These are phyloP conservation scores for Allacma fusca DNA, from an alignment of 2,888 invertebrate genomes.

Conservation along the genomic window DNA sequence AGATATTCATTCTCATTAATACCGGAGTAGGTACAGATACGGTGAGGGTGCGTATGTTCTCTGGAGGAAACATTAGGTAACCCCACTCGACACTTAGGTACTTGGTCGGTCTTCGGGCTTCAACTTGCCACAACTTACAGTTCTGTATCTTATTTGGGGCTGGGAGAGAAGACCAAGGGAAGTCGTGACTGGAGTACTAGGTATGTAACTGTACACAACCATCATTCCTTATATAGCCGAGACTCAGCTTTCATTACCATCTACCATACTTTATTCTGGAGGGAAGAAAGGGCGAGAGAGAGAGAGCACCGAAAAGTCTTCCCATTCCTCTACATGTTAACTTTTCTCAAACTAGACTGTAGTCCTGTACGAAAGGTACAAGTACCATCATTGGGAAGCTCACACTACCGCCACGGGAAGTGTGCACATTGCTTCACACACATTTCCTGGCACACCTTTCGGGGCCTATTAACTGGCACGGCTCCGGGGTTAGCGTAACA, in stretches of 20 bases:
- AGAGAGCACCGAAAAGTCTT: background rate
- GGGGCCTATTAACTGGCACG: no score
- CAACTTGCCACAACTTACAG: background rate
- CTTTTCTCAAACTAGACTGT: no score
- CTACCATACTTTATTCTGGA: background rate
- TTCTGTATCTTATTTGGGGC: background rate
- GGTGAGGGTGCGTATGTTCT: background rate
- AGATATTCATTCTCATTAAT: background rate
- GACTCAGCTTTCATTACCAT: constrained; percentile 28
- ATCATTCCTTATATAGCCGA: background rate
- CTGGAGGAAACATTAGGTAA: no score
- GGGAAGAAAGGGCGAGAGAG: background rate
- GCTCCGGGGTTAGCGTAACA: background rate
- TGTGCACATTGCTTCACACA: no score
- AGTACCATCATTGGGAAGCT: no score
- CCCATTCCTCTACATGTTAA: background rate
- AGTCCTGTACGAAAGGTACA: no score
- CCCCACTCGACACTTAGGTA: background rate
- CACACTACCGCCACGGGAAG: no score
- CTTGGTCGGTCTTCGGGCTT: background rate
- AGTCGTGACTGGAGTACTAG: constrained; percentile 19
- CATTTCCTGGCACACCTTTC: no score
- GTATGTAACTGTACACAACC: background rate
- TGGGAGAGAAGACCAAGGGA: constrained; percentile 10
- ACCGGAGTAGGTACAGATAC: background rate